Base-by-base conservation (phyloP, 2,797 vertebrate genomes). In the Ctenosaura bakeri region DNA sequence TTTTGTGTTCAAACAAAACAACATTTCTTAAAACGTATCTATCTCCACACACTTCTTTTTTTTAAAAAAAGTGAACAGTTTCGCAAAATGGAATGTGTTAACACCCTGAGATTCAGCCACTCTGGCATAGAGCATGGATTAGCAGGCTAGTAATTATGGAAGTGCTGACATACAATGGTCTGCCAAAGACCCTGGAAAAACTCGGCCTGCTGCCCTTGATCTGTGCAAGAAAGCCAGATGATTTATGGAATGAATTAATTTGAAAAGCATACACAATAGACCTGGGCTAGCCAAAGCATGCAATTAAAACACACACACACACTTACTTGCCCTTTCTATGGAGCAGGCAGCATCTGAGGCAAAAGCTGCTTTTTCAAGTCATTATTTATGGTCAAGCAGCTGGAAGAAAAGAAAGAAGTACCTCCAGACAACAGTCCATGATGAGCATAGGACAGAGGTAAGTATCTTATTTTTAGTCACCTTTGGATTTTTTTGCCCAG, bases 311-410 rank as follows among this genome's bases (percentile, higher is more conserved):
- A 29, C 64, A 66, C 64, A 66, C 20, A 76, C 35, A 76, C 13
- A 69, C 24, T 8, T 92, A 73, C 93, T 59, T 0, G 9, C 14
- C 79, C 76, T 93, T 85, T 71, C 80, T 56, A 79, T 92, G 91
- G 64, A 83, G 87, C 83, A 94, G 89, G 87, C 81, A 81, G 90
- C 1, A 38, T 74, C 71, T 13, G 78, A n/a, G 90, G 92, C 38
- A 90, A 79, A 0, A 1, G 12, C 64, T 83, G 79, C 73, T 91
- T 85, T 90, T 88, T 92, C 71, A 86, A 86, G 62, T 12, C 16
- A 90, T 96, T 91, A 96, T 93, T 95, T 95, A 96, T n/a, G 77
- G 94, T 2, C 64, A 89, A 90, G 89, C 93, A 97, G 95, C 86
- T 95, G 89, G 69, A 92, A 26, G 76, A 92, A 13, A 38, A 54